Base-by-base conservation (phyloP, 2,113 vertebrate genomes). In the Festucalex cinctus region DNA sequence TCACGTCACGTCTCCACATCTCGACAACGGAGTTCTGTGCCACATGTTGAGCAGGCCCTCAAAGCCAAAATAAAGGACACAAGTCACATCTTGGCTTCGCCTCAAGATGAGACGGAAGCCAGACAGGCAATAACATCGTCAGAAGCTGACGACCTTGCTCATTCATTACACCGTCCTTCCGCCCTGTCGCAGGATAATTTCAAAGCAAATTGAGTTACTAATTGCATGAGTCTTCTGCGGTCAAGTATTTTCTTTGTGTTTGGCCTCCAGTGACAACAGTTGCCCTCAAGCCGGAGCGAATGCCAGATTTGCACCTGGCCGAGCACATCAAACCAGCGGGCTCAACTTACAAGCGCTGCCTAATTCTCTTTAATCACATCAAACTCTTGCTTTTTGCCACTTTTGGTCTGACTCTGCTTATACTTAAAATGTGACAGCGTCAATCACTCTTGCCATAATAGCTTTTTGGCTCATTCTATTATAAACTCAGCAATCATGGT, bases 301-400 rank as follows among this genome's bases (percentile, higher is more conserved):
- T 24, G 75, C 77, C 83, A 84, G 74, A 78, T 77, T 69, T 65
- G 54, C 7, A 68, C 62, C 70, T 74, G 79, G 76, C 81, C 83
- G 53, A 74, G 57, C 73, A 72, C 37, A 69, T 62, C 49, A 66
- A 51, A 69, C 56, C 67, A 78, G 73, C 81, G 74, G 74, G 65
- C 69, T 63, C 46, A 36, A 56, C 68, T 76, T 75, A 78, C 61
- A 76, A 66, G 77, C 79, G 72, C 82, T 82, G 79, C 76, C 78
- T 85, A 78, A 88, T 85, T 88, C 73, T 74, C 75, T 84, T 82
- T 86, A 83, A 86, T 85, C 84, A 82, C 70, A 67, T 59, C 37
- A n/a, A 56, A 70, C 63, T 70, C 68, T 80, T 73, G 64, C 54
- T 51, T 32, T 3, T 32, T n/a, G 19, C 32, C n/a, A 12, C n/a